These are phyloP conservation scores for Tricholauxania praeusta DNA, from an alignment of 2,888 invertebrate species.

Conservation along the genomic window DNA sequence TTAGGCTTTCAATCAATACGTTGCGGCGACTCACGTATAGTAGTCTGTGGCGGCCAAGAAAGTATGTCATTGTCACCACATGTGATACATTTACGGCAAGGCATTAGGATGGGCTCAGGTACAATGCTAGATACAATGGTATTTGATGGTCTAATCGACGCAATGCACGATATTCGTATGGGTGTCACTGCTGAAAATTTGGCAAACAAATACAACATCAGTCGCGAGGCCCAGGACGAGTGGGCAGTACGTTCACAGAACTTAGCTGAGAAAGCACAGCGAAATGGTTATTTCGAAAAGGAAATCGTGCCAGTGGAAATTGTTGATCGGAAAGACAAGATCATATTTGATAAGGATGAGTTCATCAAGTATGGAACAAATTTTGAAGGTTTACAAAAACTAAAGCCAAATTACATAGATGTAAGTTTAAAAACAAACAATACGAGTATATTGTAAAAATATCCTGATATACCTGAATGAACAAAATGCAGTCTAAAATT, in stretches of 20 bases:
- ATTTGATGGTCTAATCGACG: constrained; percentile 80
- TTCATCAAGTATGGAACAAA: constrained; percentile 76
- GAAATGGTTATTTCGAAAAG: constrained; percentile 74
- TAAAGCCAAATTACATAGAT: constrained; percentile 75
- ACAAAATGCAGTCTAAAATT: too few species aligned
- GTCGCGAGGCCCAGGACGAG: constrained; percentile 78
- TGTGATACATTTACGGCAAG: constrained; percentile 73
- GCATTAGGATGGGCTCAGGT: constrained; percentile 76
- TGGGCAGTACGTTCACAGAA: constrained; percentile 78
- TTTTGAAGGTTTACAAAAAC: constrained; percentile 72
- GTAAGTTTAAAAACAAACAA: constrained; percentile 62
- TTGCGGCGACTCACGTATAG: constrained; percentile 74
- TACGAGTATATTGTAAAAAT: not conserved
- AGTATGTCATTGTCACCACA: constrained; percentile 85
- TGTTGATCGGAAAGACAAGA: constrained; percentile 67
- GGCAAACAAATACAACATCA: constrained; percentile 75
- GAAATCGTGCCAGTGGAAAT: constrained; percentile 80
- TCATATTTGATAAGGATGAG: constrained; percentile 75
- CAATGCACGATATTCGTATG: constrained; percentile 81
- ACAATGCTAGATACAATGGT: constrained; percentile 76
- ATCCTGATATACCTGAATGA: not conserved
- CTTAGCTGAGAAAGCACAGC: constrained; percentile 74
- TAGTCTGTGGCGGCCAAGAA: constrained; percentile 87
- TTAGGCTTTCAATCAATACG: constrained; percentile 78
- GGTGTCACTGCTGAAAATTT: constrained; percentile 86